phyloP scores from a whole-genome alignment of 2,888 invertebrate genomes.

The Vannuccia rotundouncinata region DNA sequence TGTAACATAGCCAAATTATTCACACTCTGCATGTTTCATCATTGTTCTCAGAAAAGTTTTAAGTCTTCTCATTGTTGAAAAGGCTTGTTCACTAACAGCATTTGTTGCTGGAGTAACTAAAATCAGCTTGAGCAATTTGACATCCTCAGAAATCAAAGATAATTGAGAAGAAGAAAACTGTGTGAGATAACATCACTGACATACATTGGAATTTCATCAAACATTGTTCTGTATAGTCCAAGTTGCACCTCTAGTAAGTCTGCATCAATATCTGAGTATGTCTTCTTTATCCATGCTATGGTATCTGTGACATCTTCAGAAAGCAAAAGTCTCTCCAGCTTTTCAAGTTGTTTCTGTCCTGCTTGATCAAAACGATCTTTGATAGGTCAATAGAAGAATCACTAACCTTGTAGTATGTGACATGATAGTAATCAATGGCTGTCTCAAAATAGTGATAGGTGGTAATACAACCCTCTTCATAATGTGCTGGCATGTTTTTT shows the following conservation, averaged over 20 bases:
- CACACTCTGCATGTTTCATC: background rate
- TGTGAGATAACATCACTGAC: background rate
- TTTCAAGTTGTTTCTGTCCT: background rate
- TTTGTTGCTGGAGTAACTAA: background rate
- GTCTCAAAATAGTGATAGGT: too few species aligned
- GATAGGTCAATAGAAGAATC: background rate
- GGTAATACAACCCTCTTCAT: too few species aligned
- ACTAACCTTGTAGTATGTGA: background rate
- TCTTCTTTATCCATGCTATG: background rate
- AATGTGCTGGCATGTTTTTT: too few species aligned
- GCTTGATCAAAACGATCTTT: background rate
- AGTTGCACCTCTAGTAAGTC: background rate
- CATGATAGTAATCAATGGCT: background rate
- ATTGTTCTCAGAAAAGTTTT: background rate
- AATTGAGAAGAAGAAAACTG: background rate
- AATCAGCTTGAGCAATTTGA: background rate
- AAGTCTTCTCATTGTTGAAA: background rate
- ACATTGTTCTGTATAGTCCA: background rate
- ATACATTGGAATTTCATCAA: background rate
- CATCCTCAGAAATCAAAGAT: background rate
- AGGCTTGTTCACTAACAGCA: background rate
- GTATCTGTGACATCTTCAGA: background rate
- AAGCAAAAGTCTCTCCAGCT: background rate
- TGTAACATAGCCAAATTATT: background rate
- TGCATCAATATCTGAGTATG: background rate